Conservation (phyloP, 2,888 invertebrate species). For the Agrotis ipsilon region DNA sequence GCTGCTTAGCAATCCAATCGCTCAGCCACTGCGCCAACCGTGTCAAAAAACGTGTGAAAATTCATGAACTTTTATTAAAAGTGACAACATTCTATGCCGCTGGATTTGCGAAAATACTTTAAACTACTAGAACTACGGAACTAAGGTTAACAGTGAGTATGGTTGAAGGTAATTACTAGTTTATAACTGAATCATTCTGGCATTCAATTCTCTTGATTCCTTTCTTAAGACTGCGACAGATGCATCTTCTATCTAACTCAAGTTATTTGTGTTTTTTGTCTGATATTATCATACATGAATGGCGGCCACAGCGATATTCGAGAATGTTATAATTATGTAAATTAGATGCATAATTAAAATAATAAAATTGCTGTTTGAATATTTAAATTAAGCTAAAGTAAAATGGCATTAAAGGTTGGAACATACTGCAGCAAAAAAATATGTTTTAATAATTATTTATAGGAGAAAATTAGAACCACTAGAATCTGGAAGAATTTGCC, state of each 20-base stretch:
- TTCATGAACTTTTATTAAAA: neutral
- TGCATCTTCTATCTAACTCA: neutral
- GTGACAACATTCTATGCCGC: neutral
- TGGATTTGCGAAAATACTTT: too few relatives aligned
- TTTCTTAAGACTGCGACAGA: neutral
- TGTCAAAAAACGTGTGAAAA: neutral
- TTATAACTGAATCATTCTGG: conserved; percentile 4
- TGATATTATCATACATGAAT: neutral
- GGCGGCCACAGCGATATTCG: conserved; percentile 14
- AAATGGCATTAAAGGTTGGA: neutral
- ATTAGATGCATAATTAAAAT: neutral
- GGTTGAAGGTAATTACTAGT: neutral
- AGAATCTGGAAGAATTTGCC: conserved; percentile 27
- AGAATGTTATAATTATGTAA: conserved; percentile 15
- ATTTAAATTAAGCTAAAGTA: neutral
- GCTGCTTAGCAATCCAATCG: too few relatives aligned
- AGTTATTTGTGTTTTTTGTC: neutral
- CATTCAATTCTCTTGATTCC: conserved; percentile 19
- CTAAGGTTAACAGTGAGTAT: neutral
- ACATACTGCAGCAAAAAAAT: neutral
- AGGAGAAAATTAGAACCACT: conserved; percentile 28
- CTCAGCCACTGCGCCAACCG: too few relatives aligned
- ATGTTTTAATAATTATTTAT: too few relatives aligned
- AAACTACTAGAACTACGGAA: neutral
- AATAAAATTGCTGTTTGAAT: conserved; percentile 20